Conservation (phyloP, 2,113 vertebrate species). For the Furnarius figulus region DNA sequence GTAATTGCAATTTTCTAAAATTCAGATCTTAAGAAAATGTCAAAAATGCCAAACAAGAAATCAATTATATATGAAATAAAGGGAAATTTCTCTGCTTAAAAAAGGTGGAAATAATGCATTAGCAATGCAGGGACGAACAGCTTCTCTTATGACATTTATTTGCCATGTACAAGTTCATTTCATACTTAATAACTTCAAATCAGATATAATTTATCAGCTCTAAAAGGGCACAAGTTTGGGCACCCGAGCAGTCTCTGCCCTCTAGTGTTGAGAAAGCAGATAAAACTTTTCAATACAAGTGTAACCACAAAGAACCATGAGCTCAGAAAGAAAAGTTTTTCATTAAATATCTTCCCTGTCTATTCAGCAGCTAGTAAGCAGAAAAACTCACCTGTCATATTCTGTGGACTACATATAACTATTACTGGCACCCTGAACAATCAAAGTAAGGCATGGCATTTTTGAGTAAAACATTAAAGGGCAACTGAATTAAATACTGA, state of each 20-base stretch:
- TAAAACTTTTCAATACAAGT: constrained; percentile 47
- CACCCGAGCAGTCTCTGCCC: constrained; percentile 78
- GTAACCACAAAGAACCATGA: background rate
- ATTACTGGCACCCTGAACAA: background rate
- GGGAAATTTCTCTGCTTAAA: background rate
- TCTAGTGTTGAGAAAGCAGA: constrained; percentile 84
- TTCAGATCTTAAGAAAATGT: background rate
- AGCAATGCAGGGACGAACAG: background rate
- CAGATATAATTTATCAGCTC: constrained; percentile 65
- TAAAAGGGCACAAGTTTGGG: constrained; percentile 74
- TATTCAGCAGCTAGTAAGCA: background rate
- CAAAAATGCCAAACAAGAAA: background rate
- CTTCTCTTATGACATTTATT: background rate
- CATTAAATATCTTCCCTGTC: background rate
- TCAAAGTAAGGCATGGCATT: background rate
- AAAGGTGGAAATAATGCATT: background rate
- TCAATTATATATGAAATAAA: background rate
- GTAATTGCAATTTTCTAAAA: constrained; percentile 9
- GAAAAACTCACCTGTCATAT: background rate
- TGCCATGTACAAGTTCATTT: constrained; percentile 21
- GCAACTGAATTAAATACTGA: background rate
- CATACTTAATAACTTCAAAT: constrained; percentile 55
- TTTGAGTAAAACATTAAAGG: background rate
- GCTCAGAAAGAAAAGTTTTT: constrained; percentile 29
- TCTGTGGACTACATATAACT: background rate